These are phyloP conservation scores for Conistra vaccinii DNA, from an alignment of 2,888 invertebrate species.

Conservation along the genomic window DNA sequence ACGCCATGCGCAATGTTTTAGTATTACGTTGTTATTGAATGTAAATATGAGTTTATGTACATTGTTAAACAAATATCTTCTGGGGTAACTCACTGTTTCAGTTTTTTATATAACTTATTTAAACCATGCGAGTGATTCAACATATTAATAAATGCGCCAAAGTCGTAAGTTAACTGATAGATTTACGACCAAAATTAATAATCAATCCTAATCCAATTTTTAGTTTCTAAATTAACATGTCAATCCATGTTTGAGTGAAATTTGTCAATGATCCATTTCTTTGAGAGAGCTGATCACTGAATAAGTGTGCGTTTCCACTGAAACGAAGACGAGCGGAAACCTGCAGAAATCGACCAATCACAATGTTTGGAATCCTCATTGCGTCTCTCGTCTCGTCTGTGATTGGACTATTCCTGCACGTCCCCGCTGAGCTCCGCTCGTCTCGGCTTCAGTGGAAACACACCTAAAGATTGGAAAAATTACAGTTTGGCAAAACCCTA, in stretches of 20 bases:
- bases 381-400: too few species aligned
- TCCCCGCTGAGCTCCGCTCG: too few species aligned
- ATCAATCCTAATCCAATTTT: not conserved
- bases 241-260: not conserved
- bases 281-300: not conserved
- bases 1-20: slow-evolving; percentile 63
- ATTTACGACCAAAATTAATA: slow-evolving; percentile 7
- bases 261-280: not conserved
- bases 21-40: slow-evolving; percentile 47
- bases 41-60: slow-evolving; percentile 61
- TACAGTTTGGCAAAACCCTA: not conserved
- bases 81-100: slow-evolving; percentile 62
- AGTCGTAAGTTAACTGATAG: not conserved
- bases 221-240: not conserved
- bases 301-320: too few species aligned
- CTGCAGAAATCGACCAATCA: too few species aligned
- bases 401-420: too few species aligned
- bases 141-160: not conserved
- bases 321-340: too few species aligned
- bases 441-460: too few species aligned
- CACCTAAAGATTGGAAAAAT: not conserved
- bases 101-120: slow-evolving; percentile 40
- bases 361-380: too few species aligned
- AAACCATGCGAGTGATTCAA: not conserved
- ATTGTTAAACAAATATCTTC: slow-evolving; percentile 41